Conservation (phyloP, 1,140 invertebrate species). For the Formica exsecta region DNA sequence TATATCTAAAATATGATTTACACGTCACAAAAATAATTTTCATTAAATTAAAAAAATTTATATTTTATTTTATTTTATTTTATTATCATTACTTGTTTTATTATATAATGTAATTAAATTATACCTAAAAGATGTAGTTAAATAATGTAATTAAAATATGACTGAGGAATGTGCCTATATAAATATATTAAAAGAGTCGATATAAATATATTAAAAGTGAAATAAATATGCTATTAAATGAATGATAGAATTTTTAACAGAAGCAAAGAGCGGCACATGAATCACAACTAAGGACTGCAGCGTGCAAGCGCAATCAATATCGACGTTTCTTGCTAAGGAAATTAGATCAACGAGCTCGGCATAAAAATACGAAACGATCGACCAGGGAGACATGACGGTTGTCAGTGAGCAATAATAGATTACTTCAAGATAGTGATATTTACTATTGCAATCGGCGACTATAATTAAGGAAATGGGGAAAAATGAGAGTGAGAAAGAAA, state of each 20-base stretch:
- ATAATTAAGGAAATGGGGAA: conserved; percentile 43
- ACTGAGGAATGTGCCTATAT: neutral
- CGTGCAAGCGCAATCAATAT: conserved; percentile 45
- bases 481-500: neutral
- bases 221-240: conserved; percentile 45
- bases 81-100: neutral
- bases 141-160: neutral
- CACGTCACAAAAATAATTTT: neutral
- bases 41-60: neutral
- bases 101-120: too few relatives aligned
- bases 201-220: neutral
- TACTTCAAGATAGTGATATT: conserved; percentile 23
- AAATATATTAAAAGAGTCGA: neutral
- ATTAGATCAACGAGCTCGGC: conserved; percentile 51
- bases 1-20: conserved; percentile 34
- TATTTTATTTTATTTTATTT: neutral
- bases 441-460: conserved; percentile 24
- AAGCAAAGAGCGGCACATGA: neutral
- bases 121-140: neutral
- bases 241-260: conserved; percentile 33
- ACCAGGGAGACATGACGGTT: conserved; percentile 33
- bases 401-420: conserved; percentile 37
- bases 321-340: conserved; percentile 45
- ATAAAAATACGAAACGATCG: conserved; percentile 46
- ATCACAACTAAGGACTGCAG: conserved; percentile 7